A percentile compares a stretch with the other conserved stretches of the same genome.
These are phyloP conservation scores for Cebidichthys violaceus DNA, from an alignment of 2,113 vertebrate genomes.

Conservation along the genomic window DNA sequence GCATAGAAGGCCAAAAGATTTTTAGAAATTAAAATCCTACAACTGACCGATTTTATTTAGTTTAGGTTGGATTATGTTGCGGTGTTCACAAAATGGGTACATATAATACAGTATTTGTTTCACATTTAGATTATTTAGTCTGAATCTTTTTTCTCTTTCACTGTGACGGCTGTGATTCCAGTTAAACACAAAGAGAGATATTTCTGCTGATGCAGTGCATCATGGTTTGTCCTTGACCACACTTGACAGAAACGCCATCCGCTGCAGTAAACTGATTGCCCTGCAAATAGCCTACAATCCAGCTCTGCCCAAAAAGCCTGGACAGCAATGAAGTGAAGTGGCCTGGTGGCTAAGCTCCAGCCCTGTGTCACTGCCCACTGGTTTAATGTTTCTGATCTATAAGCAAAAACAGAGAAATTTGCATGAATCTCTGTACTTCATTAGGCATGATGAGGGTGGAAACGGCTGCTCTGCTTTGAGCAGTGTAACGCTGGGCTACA, in stretches of 20 bases:
- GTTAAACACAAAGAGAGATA: background rate
- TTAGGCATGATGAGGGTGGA: background rate
- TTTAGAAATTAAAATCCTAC: background rate
- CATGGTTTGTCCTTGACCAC: slow-evolving; percentile 38
- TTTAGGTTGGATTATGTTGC: background rate
- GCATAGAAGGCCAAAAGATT: background rate
- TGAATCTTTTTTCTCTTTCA: background rate
- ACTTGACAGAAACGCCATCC: slow-evolving; percentile 45
- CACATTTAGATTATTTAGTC: background rate
- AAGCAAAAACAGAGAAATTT: slow-evolving; percentile 12
- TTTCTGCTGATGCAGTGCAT: slow-evolving; percentile 56
- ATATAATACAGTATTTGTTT: background rate
- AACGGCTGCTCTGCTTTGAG: background rate
- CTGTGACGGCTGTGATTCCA: slow-evolving; percentile 6
- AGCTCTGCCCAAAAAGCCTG: slow-evolving; percentile 16
- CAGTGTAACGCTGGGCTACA: background rate
- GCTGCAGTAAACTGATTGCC: slow-evolving; percentile 36
- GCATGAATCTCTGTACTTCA: background rate
- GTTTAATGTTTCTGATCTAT: slow-evolving; percentile 26
- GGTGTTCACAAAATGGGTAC: background rate
- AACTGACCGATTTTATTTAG: background rate
- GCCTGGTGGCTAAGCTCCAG: slow-evolving; percentile 26
- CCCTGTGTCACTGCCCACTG: background rate
- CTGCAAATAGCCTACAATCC: slow-evolving; percentile 3
- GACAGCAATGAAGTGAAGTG: slow-evolving; percentile 19